Evolutionary conservation across 2,888 invertebrate genomes (phyloP).

Genomic region (Liopterus haemorrhoidalis): DNA sequence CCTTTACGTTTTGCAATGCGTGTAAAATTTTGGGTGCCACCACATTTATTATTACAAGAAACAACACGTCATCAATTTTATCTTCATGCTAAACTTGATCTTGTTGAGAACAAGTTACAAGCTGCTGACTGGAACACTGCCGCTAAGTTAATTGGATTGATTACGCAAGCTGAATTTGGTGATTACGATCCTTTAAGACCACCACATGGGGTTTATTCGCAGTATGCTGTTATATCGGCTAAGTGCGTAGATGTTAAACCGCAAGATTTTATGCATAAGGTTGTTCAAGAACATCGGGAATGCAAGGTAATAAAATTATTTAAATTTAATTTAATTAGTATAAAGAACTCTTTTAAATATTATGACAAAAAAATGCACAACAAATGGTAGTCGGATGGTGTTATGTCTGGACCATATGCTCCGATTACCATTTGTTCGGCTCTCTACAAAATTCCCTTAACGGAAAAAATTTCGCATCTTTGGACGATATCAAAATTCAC

Average conservation of each 20-base stretch:
- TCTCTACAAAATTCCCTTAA: too few species aligned
- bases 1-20: conserved; percentile 64
- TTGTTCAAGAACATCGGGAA: conserved; percentile 58
- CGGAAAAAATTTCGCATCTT: too few species aligned
- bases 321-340: too few species aligned
- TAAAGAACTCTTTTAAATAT: too few species aligned
- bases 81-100: conserved; percentile 72
- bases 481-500: too few species aligned
- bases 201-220: conserved; percentile 56
- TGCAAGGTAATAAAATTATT: conserved; percentile 33
- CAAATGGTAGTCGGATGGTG: too few species aligned
- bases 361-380: too few species aligned
- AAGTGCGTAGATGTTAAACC: conserved; percentile 53
- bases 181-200: conserved; percentile 60
- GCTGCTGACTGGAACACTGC: conserved; percentile 65
- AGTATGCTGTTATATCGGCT: conserved; percentile 58
- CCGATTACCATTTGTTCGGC: too few species aligned
- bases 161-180: conserved; percentile 70
- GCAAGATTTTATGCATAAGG: conserved; percentile 57
- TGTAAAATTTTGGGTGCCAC: conserved; percentile 89
- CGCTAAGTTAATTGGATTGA: conserved; percentile 66
- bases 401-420: too few species aligned
- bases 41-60: conserved; percentile 78
- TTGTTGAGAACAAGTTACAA: conserved; percentile 66
- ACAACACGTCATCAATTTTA: conserved; percentile 79